These are phyloP conservation scores for Punctoribates punctum DNA, from an alignment of 2,888 invertebrate genomes.

Conservation along the genomic window DNA sequence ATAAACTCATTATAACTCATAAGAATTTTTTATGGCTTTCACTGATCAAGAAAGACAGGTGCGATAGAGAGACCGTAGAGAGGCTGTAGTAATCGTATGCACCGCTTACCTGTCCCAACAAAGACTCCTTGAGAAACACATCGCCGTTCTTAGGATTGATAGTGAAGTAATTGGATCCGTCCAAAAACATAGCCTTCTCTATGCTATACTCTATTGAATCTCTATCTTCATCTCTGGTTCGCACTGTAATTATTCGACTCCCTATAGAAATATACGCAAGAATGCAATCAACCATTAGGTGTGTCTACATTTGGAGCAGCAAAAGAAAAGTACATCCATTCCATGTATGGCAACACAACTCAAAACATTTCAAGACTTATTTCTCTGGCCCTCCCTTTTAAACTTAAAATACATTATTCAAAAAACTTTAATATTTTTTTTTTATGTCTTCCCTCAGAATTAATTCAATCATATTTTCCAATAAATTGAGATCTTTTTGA, in stretches of 20 bases:
- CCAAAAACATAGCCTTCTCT: conserved; percentile 48
- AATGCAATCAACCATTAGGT: conserved; percentile 39
- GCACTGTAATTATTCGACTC: conserved; percentile 47
- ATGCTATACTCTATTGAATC: conserved; percentile 49
- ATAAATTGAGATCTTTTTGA: background rate
- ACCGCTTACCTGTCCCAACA: conserved; percentile 67
- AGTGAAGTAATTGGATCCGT: conserved; percentile 58
- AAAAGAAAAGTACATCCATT: background rate
- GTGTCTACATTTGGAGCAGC: conserved; percentile 37
- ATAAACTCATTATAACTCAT: conserved; percentile 28
- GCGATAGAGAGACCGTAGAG: background rate
- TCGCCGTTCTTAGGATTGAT: conserved; percentile 72
- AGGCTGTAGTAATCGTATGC: background rate
- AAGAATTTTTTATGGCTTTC: conserved; percentile 22
- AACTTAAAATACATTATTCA: background rate
- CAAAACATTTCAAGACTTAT: background rate
- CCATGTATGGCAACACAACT: conserved; percentile 13
- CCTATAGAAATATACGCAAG: conserved; percentile 45
- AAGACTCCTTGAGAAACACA: conserved; percentile 72
- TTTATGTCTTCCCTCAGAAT: background rate
- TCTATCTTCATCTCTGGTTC: conserved; percentile 49
- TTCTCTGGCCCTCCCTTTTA: background rate
- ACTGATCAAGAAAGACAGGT: conserved; percentile 27
- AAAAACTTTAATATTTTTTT: background rate
- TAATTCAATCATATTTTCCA: background rate